A percentile compares a stretch with the other conserved stretches of the same genome.
These are phyloP conservation scores for Ammodramus savannarum DNA, from an alignment of 2,113 vertebrate genomes.

Conservation along the genomic window DNA sequence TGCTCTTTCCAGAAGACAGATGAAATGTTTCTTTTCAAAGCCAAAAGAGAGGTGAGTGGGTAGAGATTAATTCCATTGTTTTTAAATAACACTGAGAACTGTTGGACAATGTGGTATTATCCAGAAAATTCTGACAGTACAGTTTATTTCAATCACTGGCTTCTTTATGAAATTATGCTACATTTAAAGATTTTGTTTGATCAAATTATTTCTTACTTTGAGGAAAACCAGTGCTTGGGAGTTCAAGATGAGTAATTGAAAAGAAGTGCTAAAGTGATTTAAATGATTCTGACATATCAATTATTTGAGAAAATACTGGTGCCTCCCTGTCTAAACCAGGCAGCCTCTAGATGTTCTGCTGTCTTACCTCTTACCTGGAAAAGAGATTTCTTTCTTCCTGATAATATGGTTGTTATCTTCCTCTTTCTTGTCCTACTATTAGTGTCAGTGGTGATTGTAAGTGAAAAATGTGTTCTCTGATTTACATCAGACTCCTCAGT, in stretches of 20 bases:
- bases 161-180: neutral
- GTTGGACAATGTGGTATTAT: neutral
- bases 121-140: neutral
- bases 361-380: neutral
- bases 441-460: neutral
- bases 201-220: neutral
- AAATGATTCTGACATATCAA: neutral
- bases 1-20: slow-evolving; percentile 83
- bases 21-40: slow-evolving; percentile 87
- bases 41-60: slow-evolving; percentile 84
- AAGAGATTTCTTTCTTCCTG: neutral
- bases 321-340: neutral
- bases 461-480: neutral
- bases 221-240: neutral
- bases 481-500: neutral
- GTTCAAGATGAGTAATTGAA: neutral
- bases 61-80: neutral
- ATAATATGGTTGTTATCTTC: neutral
- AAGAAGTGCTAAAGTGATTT: neutral
- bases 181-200: neutral
- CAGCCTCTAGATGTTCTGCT: neutral
- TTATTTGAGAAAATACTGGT: neutral
- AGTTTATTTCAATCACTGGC: neutral
- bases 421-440: neutral
- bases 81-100: neutral